Evolutionary conservation across 2,797 vertebrate species (phyloP), one percentile per base, ranked within the genome.

Genomic region (Falco rusticolus): DNA sequence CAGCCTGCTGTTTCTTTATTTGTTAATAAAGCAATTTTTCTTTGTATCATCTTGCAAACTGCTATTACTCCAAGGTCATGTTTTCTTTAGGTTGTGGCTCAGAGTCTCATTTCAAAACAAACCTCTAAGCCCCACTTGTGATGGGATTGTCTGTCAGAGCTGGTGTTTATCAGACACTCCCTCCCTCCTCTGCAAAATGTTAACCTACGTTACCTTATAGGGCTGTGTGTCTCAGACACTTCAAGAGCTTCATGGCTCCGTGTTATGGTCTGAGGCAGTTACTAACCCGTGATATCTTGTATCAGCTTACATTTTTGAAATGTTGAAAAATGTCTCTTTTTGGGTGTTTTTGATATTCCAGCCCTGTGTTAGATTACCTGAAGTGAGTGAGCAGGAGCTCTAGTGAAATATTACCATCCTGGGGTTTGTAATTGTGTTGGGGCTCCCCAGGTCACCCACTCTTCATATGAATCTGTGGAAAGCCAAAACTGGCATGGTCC

Each of bases 1-100:
- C 71, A 94, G 70, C 7, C 25, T 92, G 37, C 68, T 80, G 26
- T 71, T 89, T 81, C 76, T 85, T 87, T 87, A 66, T 93, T 89
- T 91, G 53, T 68, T 90, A 91, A 94, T 89, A 95, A 94, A 89
- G 87, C 57, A n/a, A 69, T 89, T 94, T 94, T 89, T 68, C 51
- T 54, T 94, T 4, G 10, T 89, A 85, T 91, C 81, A 28, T 72
- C 89, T 85, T 88, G 79, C 69, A 76, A 68, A 89, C 24, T 65
- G 79, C 75, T 72, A 6, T 56, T 92, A 89, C 78, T 90, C 86
- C 71, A 78, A 81, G 79, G 29, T 19, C 45, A 81, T 77, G n/a
- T 45, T 89, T 93, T 91, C 90, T 79, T 80, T 63, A 16, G 56
- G 43, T 65, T 71, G 65, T 84, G 57, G 33, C 71, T 94, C 77